Evolutionary conservation across 2,888 invertebrate species (phyloP), one percentile per base, ranked within the genome.

Genomic region (Crepidodera aurea): DNA sequence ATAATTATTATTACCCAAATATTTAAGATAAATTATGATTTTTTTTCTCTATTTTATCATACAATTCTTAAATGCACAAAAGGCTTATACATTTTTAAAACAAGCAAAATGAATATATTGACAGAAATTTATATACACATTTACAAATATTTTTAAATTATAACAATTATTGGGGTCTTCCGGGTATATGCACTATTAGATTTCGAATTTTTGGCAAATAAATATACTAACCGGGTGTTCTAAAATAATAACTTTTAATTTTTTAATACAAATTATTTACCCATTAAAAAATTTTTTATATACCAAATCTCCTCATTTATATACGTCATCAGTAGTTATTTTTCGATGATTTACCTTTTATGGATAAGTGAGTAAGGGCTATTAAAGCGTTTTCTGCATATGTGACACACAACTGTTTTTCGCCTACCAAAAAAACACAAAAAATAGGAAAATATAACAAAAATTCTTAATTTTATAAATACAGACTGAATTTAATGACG

Each of bases 71-170:
- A 10, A 42, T 8, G 15, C 42, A 42, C 16, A 8, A 10, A 42
- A 42, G 22, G 44, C 44, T 44, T 25, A 25, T 16, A 42, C 19
- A 44, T 25, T 13, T 44, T 25, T 44, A 44, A 10, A 44, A 6
- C 44, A 25, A 44, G 13, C 4, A 34, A 13, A 29, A 29, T 2
- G 18, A 42, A 10, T 16, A 42, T 16, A 42, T 12, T 19, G 39
- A 39, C n/a, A 39, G 39, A 42, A 16, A 42, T 42, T 16, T 16
- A 42, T 42, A 42, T 44, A 44, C 22, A 19, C 13, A 13, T 34
- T 34, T 34, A 34, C 34, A 34, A 34, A 44, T 44, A 44, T 44
- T 44, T 44, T 44, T 22, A 44, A 44, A 44, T 10, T 42, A 4
- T 42, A 42, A 42, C 10, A 19, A 42, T 42, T 42, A 12, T 22